Evolutionary conservation across 2,797 vertebrate genomes (phyloP).

Genomic region (Malacoraja senta): DNA sequence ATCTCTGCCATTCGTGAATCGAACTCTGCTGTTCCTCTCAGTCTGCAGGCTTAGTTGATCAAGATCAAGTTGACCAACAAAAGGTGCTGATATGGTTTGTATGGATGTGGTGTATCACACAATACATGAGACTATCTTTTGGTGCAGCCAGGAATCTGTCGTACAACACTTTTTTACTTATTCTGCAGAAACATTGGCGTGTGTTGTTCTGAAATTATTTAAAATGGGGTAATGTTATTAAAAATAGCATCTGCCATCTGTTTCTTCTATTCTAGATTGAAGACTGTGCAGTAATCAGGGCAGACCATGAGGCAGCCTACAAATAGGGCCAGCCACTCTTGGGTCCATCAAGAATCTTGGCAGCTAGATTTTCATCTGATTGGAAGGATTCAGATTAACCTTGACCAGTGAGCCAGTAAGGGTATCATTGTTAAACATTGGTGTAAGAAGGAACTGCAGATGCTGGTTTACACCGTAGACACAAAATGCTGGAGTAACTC

Average conservation of each 20-base stretch:
- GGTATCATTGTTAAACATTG: background rate
- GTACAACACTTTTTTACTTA: background rate
- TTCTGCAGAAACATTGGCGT: background rate
- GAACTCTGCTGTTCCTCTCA: too few species aligned
- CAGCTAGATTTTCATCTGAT: background rate
- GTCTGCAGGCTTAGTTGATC: too few species aligned
- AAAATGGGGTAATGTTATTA: background rate
- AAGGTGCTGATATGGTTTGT: background rate
- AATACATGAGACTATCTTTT: too few species aligned
- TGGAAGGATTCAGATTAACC: background rate
- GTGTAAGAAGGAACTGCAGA: too few species aligned
- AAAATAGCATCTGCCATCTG: conserved; percentile 5
- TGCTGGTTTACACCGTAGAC: too few species aligned
- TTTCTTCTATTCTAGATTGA: background rate
- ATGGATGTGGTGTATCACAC: background rate
- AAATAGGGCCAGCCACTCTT: background rate
- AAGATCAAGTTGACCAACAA: background rate
- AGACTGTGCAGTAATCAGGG: background rate
- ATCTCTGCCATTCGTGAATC: too few species aligned
- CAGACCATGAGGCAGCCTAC: background rate
- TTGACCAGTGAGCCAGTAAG: background rate
- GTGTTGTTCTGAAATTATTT: background rate
- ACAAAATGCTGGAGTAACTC: too few species aligned
- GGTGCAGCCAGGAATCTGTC: too few species aligned
- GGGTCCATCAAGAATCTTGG: background rate